These are phyloP conservation scores for Poecilus cupreus DNA, from an alignment of 2,888 invertebrate species.

Conservation along the genomic window DNA sequence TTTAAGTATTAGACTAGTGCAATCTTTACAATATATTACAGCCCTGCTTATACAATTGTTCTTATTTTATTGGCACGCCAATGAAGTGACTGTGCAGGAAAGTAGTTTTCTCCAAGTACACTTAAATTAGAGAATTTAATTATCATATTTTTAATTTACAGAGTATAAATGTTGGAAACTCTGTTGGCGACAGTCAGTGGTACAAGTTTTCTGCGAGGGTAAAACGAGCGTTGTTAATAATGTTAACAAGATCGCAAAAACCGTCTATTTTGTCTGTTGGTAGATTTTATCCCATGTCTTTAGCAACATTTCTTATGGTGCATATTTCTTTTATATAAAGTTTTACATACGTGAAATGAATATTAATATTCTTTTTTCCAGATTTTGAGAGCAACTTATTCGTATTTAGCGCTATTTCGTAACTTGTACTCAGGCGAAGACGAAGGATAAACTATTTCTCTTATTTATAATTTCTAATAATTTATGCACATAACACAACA, in stretches of 20 bases:
- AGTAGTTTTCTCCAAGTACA: slow-evolving; percentile 49
- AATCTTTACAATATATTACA: slow-evolving; percentile 71
- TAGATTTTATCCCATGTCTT: slow-evolving; percentile 62
- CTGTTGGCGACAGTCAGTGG: slow-evolving; percentile 61
- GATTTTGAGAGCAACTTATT: slow-evolving; percentile 45
- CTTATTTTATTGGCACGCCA: slow-evolving; percentile 74
- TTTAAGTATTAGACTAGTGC: slow-evolving; percentile 60
- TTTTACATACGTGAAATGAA: background rate
- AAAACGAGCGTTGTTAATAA: slow-evolving; percentile 60
- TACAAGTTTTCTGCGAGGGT: slow-evolving; percentile 60
- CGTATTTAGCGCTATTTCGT: slow-evolving; percentile 30
- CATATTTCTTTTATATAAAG: background rate
- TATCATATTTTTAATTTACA: slow-evolving; percentile 12
- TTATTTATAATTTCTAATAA: too few species aligned
- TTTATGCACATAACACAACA: too few species aligned
- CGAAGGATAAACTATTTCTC: too few species aligned
- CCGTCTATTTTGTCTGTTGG: slow-evolving; percentile 62
- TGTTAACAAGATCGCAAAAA: slow-evolving; percentile 59
- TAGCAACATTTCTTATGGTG: slow-evolving; percentile 62
- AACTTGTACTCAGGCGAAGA: slow-evolving; percentile 3
- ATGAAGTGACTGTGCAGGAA: slow-evolving; percentile 72
- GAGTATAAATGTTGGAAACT: slow-evolving; percentile 60
- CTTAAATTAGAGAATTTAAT: background rate
- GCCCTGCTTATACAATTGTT: slow-evolving; percentile 73
- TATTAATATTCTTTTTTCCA: slow-evolving; percentile 9